Evolutionary conservation across 2,888 invertebrate genomes (phyloP).

Genomic region (Leptinotarsa rubiginosa): DNA sequence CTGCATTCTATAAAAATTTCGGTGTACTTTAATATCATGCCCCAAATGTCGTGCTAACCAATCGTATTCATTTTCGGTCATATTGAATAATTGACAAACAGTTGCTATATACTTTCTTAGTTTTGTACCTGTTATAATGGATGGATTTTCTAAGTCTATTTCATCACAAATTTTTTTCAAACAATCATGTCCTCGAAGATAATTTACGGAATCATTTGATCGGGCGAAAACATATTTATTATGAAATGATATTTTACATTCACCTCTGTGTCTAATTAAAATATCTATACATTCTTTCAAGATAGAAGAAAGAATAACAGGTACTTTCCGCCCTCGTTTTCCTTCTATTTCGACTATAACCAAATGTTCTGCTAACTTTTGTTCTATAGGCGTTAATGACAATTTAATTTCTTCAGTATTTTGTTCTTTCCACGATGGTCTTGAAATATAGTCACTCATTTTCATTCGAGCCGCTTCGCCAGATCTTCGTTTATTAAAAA

Average conservation of each 20-base stretch:
- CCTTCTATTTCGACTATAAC: constrained; percentile 38
- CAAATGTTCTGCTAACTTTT: constrained; percentile 38
- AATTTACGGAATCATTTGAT: constrained; percentile 13
- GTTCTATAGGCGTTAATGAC: constrained; percentile 42
- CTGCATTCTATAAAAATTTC: constrained; percentile 47
- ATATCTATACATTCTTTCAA: constrained; percentile 38
- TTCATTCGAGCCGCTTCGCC: constrained; percentile 45
- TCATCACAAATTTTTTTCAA: constrained; percentile 35
- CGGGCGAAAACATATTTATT: constrained; percentile 42
- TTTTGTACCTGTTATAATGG: constrained; percentile 42
- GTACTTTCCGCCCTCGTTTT: constrained; percentile 43
- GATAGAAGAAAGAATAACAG: constrained; percentile 40
- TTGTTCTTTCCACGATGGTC: constrained; percentile 40
- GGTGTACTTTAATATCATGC: constrained; percentile 46
- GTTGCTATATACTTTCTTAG: constrained; percentile 51
- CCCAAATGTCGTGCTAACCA: constrained; percentile 48
- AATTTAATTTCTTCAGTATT: constrained; percentile 41
- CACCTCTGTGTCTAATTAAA: constrained; percentile 23
- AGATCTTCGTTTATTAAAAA: constrained; percentile 47
- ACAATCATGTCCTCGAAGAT: constrained; percentile 39
- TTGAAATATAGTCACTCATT: constrained; percentile 35
- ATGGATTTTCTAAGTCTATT: constrained; percentile 31
- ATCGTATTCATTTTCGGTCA: constrained; percentile 47
- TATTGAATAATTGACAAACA: constrained; percentile 44
- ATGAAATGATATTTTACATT: constrained; percentile 24